These are phyloP conservation scores for western clawed frog (Xenopus tropicalis) DNA, from an alignment of 2,113 vertebrate species.

Conservation along the genomic window DNA sequence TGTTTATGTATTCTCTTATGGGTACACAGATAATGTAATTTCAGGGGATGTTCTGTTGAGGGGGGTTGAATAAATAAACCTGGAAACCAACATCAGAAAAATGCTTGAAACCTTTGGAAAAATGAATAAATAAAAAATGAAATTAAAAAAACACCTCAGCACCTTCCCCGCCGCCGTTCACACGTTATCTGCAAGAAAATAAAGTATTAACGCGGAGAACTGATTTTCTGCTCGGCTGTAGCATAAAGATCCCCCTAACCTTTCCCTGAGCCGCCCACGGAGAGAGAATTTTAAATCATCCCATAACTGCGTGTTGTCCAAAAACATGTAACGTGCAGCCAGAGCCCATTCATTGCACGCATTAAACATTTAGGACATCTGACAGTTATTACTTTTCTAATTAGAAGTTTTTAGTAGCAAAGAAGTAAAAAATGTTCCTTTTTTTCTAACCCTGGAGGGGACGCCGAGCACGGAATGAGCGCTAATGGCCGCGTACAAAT, in stretches of 20 bases:
- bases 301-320: slow-evolving; percentile 31
- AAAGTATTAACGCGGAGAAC: slow-evolving; percentile 29
- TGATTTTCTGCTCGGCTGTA: slow-evolving; percentile 33
- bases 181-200: slow-evolving; percentile 18
- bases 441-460: slow-evolving; percentile 14
- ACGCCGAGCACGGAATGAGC: slow-evolving; percentile 4
- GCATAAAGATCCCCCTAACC: slow-evolving; percentile 27
- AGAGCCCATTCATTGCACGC: slow-evolving; percentile 22
- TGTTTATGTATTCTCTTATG: too few species aligned
- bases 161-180: too few species aligned
- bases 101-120: too few species aligned
- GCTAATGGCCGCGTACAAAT: slow-evolving; percentile 28
- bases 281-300: slow-evolving; percentile 41
- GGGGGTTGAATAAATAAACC: too few species aligned
- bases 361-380: slow-evolving; percentile 44
- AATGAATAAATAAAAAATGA: too few species aligned
- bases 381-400: slow-evolving; percentile 37
- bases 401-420: slow-evolving; percentile 37
- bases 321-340: slow-evolving; percentile 28
- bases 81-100: too few species aligned
- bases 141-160: too few species aligned
- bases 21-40: too few species aligned
- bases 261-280: slow-evolving; percentile 26
- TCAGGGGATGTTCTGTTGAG: too few species aligned
- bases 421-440: slow-evolving; percentile 10